These are phyloP conservation scores for Tridacna crocea DNA, from an alignment of 2,888 invertebrate genomes.

Conservation along the genomic window DNA sequence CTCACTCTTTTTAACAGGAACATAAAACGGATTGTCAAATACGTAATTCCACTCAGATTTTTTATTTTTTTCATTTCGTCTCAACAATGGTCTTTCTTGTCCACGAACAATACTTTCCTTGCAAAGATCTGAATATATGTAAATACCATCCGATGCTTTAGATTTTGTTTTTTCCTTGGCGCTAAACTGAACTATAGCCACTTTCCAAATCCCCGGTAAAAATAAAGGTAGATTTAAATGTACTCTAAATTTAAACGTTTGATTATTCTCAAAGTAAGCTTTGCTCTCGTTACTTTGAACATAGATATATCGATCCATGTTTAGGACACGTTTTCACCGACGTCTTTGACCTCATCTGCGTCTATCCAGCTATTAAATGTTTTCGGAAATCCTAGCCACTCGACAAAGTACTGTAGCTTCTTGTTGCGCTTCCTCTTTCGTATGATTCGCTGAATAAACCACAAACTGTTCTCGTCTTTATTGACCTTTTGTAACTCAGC, in stretches of 20 bases:
- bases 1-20: conserved; percentile 45
- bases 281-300: conserved; percentile 17
- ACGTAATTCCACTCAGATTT: conserved; percentile 38
- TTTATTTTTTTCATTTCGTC: conserved; percentile 38
- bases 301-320: conserved; percentile 23
- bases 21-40: conserved; percentile 34
- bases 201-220: conserved; percentile 19
- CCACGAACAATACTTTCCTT: conserved; percentile 49
- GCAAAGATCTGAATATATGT: conserved; percentile 31
- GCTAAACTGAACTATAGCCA: conserved; percentile 22
- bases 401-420: conserved; percentile 31
- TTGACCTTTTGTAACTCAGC: conserved; percentile 45
- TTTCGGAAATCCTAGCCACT: conserved; percentile 41
- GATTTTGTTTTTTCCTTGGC: conserved; percentile 4
- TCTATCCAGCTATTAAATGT: conserved; percentile 42
- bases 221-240: conserved; percentile 1
- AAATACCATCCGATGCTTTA: conserved; percentile 18
- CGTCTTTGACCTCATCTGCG: conserved; percentile 32
- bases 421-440: conserved; percentile 36
- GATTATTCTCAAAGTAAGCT: conserved; percentile 1
- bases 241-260: conserved; percentile 6
- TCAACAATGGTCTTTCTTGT: conserved; percentile 39
- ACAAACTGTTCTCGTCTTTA: conserved; percentile 54
- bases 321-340: neutral
- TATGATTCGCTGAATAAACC: conserved; percentile 49